Evolutionary conservation across 2,888 invertebrate genomes (phyloP).

Genomic region (Leptinotarsa tumamoca): DNA sequence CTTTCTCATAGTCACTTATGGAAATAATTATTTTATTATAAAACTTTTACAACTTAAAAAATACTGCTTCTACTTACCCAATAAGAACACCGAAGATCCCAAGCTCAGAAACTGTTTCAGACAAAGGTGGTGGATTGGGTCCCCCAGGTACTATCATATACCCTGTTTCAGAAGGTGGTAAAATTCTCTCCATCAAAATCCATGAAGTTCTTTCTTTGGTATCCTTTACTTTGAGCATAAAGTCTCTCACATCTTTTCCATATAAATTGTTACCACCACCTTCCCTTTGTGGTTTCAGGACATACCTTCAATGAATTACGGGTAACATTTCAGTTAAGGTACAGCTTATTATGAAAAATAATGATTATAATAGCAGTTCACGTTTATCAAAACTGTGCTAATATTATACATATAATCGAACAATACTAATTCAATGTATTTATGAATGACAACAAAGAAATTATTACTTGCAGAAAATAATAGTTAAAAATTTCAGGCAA

Average conservation of each 20-base stretch:
- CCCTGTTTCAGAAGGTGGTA: slow-evolving; percentile 82
- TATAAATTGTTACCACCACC: slow-evolving; percentile 97
- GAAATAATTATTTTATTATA: background rate
- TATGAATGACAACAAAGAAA: too few relatives aligned
- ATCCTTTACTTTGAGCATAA: slow-evolving; percentile 73
- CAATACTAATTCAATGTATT: too few relatives aligned
- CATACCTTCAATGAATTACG: slow-evolving; percentile 72
- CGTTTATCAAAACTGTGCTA: too few relatives aligned
- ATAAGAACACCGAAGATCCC: slow-evolving; percentile 95
- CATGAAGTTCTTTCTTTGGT: slow-evolving; percentile 85
- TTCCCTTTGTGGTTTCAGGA: slow-evolving; percentile 96
- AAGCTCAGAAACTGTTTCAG: slow-evolving; percentile 89
- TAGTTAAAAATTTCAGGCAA: too few relatives aligned
- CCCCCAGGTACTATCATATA: slow-evolving; percentile 81
- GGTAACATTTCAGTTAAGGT: too few relatives aligned
- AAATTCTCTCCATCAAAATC: slow-evolving; percentile 94
- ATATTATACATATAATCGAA: too few relatives aligned
- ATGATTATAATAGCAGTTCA: too few relatives aligned
- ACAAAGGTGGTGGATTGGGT: slow-evolving; percentile 68
- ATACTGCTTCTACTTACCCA: slow-evolving; percentile 74
- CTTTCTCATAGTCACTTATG: background rate
- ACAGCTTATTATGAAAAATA: too few relatives aligned
- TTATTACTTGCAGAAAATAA: too few relatives aligned
- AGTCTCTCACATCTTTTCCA: slow-evolving; percentile 80
- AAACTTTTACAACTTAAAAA: background rate